phyloP scores from a whole-genome alignment of 2,113 vertebrate species.

The Ibidorhyncha struthersii region DNA sequence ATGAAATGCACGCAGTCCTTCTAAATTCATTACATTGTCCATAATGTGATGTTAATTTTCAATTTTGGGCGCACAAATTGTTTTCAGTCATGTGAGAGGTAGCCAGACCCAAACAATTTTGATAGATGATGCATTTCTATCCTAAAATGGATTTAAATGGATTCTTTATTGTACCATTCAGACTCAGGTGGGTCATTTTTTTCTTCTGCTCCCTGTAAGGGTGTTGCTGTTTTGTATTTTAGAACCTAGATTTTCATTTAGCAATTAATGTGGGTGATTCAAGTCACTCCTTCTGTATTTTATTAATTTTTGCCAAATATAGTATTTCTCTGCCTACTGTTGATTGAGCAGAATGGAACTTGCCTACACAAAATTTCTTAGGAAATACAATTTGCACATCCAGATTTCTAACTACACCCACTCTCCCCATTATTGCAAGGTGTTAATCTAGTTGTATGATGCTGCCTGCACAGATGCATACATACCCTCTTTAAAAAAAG shows the following conservation, averaged over 20 bases:
- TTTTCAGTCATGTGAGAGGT: not conserved
- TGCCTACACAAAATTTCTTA: conserved; percentile 64
- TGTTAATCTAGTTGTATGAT: conserved; percentile 53
- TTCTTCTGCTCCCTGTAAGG: not conserved
- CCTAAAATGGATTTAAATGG: not conserved
- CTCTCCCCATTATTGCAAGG: conserved; percentile 57
- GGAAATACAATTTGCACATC: conserved; percentile 69
- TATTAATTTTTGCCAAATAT: conserved; percentile 66
- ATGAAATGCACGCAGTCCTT: not conserved
- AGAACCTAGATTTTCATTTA: conserved; percentile 40
- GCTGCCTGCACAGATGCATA: conserved; percentile 43
- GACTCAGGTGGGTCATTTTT: not conserved
- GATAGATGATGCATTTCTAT: not conserved
- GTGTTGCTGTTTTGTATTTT: conserved; percentile 29
- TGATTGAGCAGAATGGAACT: conserved; percentile 61
- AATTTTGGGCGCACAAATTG: not conserved
- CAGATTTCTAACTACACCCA: conserved; percentile 57
- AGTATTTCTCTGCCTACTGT: conserved; percentile 54
- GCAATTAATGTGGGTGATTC: conserved; percentile 43
- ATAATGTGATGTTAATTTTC: not conserved
- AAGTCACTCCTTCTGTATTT: conserved; percentile 57
- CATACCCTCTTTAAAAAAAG: conserved; percentile 25
- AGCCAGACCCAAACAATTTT: not conserved
- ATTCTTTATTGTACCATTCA: not conserved
- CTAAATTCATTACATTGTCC: not conserved